Percentiles rank a stretch among this genome's conserved stretches.
Conservation (phyloP, 1,140 invertebrate genomes). For the Lasioglossum baleicum region DNA sequence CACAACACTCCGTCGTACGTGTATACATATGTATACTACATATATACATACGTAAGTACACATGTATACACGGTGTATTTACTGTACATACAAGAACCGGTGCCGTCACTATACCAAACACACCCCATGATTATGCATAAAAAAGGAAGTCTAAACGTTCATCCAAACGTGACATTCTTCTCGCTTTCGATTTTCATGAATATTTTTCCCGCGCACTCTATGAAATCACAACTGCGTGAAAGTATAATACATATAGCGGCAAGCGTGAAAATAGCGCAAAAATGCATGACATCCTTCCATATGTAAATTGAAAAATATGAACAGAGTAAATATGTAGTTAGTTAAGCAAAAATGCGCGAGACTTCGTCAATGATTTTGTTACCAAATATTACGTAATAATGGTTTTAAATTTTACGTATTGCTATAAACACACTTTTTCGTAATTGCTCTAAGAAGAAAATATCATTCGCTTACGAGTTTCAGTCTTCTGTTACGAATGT, state of each 20-base stretch:
- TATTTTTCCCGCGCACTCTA: conserved; percentile 4
- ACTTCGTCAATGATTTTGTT: background rate
- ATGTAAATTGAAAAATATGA: background rate
- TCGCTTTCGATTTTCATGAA: conserved; percentile 17
- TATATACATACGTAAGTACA: no score
- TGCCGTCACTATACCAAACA: conserved; percentile 1
- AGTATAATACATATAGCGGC: conserved; percentile 19
- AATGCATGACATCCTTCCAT: background rate
- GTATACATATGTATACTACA: no score
- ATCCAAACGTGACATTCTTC: background rate
- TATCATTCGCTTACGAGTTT: no score
- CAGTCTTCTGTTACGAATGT: background rate
- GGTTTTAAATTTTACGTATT: background rate
- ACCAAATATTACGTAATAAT: background rate
- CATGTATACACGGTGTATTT: no score
- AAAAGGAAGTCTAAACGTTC: background rate
- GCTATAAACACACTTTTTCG: background rate
- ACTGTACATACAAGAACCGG: background rate
- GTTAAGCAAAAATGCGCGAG: background rate
- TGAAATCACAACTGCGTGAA: background rate
- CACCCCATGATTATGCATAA: conserved; percentile 1
- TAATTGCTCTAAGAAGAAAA: background rate
- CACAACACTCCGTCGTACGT: background rate
- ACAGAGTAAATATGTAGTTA: no score
- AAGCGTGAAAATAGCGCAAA: background rate